Evolutionary conservation across 1,140 invertebrate genomes (phyloP).

Genomic region (Cotesia typhae): DNA sequence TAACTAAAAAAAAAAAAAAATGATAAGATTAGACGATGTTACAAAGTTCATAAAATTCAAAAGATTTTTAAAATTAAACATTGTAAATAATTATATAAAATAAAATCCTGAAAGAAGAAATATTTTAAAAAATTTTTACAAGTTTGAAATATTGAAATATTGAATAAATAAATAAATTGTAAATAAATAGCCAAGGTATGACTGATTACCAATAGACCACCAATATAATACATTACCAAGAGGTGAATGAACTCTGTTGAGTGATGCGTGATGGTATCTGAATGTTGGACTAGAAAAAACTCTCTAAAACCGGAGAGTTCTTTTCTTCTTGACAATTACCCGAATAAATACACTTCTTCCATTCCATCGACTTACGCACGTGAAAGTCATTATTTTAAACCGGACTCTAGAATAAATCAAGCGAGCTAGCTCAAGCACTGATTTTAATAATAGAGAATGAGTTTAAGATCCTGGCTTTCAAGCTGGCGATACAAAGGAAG

Average conservation of each 20-base stretch:
- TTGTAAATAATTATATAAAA: too few relatives aligned
- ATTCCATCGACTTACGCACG: slow-evolving; percentile 10
- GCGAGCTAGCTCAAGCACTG: not conserved
- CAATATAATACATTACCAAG: slow-evolving; percentile 47
- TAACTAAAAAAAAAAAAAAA: not conserved
- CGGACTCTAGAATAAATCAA: not conserved
- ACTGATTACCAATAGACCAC: too few relatives aligned
- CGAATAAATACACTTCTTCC: not conserved
- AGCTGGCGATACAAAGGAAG: slow-evolving; percentile 15
- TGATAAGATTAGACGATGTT: not conserved
- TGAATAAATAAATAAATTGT: too few relatives aligned
- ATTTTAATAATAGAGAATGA: not conserved
- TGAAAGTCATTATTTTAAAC: slow-evolving; percentile 9
- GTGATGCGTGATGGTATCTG: not conserved
- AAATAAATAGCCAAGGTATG: too few relatives aligned
- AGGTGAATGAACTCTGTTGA: slow-evolving; percentile 1
- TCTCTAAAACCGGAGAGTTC: slow-evolving; percentile 1
- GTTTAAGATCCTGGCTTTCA: slow-evolving; percentile 11
- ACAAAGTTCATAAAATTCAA: slow-evolving; percentile 13
- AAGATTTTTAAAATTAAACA: too few relatives aligned
- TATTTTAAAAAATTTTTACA: too few relatives aligned
- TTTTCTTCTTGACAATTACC: not conserved
- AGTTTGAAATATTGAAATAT: too few relatives aligned
- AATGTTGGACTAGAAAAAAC: not conserved
- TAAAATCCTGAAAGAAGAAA: too few relatives aligned